These are phyloP conservation scores for Eilema depressum DNA, from an alignment of 2,888 invertebrate genomes.

Conservation along the genomic window DNA sequence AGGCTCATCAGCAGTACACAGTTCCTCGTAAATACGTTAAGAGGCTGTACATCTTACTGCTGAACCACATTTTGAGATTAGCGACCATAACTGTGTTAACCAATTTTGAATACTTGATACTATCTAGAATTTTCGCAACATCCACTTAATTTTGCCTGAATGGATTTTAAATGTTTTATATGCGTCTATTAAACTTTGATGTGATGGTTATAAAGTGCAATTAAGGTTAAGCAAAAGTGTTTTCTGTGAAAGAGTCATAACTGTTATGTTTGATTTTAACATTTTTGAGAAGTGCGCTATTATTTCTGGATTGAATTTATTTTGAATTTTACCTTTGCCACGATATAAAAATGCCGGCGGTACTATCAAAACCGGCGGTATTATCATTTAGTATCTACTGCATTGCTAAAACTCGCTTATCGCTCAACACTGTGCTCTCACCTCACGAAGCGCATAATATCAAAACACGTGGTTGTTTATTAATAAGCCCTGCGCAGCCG, in stretches of 20 bases:
- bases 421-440: conserved; percentile 39
- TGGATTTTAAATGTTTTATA: conserved; percentile 32
- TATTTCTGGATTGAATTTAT: background rate
- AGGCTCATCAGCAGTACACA: background rate
- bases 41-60: conserved; percentile 19
- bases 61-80: conserved; percentile 29
- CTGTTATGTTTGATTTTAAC: background rate
- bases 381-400: background rate
- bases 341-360: too few relatives aligned
- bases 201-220: conserved; percentile 33
- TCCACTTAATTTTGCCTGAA: conserved; percentile 14
- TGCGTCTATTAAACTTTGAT: conserved; percentile 37
- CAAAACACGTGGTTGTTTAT: conserved; percentile 81
- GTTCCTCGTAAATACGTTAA: conserved; percentile 2
- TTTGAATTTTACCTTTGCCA: too few relatives aligned
- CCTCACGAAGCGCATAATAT: conserved; percentile 60
- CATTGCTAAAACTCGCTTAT: conserved; percentile 36
- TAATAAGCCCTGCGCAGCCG: conserved; percentile 77
- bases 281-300: background rate
- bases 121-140: conserved; percentile 18
- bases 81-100: conserved; percentile 29
- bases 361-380: background rate
- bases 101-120: conserved; percentile 22
- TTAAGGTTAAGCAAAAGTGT: conserved; percentile 31
- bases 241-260: conserved; percentile 14